These are phyloP conservation scores for Pollenia amentaria DNA, from an alignment of 2,888 invertebrate genomes.

Conservation along the genomic window DNA sequence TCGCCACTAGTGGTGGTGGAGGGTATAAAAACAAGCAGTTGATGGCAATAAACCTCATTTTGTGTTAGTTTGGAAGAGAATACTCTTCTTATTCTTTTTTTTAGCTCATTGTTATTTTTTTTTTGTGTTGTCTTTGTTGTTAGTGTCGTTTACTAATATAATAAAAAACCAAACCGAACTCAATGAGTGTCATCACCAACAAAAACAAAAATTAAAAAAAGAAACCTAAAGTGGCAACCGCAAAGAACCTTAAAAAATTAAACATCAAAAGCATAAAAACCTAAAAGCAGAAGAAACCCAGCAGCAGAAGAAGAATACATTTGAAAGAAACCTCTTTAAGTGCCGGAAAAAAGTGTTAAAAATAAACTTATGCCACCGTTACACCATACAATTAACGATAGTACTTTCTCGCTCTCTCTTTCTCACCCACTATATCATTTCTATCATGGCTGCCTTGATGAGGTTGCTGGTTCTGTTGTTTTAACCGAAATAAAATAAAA, in stretches of 20 bases:
- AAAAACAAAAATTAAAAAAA: conserved; percentile 24
- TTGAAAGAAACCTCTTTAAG: conserved; percentile 44
- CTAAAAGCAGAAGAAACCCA: conserved; percentile 10
- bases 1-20: too few relatives aligned
- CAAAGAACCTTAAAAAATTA: conserved; percentile 46
- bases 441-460: conserved; percentile 11
- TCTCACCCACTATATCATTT: conserved; percentile 10
- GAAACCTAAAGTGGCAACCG: conserved; percentile 42
- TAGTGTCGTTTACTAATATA: conserved; percentile 16
- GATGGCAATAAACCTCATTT: conserved; percentile 39
- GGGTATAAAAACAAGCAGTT: conserved; percentile 30
- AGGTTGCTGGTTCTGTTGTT: conserved; percentile 1
- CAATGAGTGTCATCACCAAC: conserved; percentile 58
- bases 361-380: conserved; percentile 51
- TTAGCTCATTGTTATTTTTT: neutral
- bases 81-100: neutral
- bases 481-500: conserved; percentile 3
- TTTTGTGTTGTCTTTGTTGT: conserved; percentile 24
- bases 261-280: conserved; percentile 33
- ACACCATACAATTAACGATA: conserved; percentile 22
- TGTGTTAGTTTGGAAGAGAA: neutral
- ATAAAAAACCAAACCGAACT: conserved; percentile 51
- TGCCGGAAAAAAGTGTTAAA: conserved; percentile 49
- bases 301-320: conserved; percentile 1
- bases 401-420: neutral